A percentile compares a stretch with the other conserved stretches of the same genome.
Evolutionary conservation across 37 sponge, comb jelly and placozoan species (phyloP).

Genomic region (Chondrilla cf. caribensis): DNA sequence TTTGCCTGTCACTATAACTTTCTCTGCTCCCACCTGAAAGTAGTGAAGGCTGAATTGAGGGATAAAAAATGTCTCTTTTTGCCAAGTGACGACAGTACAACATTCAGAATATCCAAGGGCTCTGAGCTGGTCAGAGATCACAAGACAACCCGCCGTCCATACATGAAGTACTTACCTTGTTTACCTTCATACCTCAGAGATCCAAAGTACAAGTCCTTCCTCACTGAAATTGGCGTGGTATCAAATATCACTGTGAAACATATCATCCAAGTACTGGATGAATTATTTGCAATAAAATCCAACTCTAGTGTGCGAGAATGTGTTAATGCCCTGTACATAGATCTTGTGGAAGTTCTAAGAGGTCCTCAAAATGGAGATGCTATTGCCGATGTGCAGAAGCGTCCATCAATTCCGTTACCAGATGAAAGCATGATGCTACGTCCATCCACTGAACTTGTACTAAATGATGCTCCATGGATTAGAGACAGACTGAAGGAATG

Average conservation of each 20-base stretch:
- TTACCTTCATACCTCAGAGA: not conserved
- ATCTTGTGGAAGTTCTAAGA: not conserved
- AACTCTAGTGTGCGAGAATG: not conserved
- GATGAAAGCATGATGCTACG: not conserved
- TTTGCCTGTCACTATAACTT: constrained; percentile 4
- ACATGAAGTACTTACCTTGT: not conserved
- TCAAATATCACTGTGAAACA: not conserved
- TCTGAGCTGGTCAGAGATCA: not conserved
- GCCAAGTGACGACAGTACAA: not conserved
- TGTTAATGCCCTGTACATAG: not conserved
- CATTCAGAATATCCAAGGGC: not conserved
- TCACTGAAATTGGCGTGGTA: not conserved
- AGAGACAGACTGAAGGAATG: not conserved
- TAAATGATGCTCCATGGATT: constrained; percentile 14
- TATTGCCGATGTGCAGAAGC: not conserved
- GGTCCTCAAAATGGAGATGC: not conserved
- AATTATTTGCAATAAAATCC: not conserved
- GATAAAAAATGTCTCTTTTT: not conserved
- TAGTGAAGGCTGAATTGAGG: not conserved
- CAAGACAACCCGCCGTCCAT: not conserved
- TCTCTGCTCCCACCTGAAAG: not conserved
- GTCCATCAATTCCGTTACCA: not conserved
- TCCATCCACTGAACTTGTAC: not conserved
- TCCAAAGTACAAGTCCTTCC: not conserved
- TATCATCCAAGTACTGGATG: not conserved